phyloP scores from a whole-genome alignment of 37 sponge, comb jelly and placozoan genomes.

The Lycopodina hypogea region DNA sequence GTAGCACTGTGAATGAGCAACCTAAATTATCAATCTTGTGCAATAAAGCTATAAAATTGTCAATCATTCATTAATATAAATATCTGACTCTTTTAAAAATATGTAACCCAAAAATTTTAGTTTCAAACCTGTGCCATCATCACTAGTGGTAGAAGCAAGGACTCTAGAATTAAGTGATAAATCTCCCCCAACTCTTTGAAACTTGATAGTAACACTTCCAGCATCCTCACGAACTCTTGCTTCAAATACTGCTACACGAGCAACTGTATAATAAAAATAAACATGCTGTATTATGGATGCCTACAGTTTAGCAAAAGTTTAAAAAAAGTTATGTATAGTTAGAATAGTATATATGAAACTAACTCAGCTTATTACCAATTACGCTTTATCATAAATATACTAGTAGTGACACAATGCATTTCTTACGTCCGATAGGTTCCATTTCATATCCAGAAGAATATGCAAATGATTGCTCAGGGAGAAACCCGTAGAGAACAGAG shows the following conservation, averaged over 20 bases:
- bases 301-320: too few relatives aligned
- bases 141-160: not conserved
- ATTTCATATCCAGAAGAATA: conserved; percentile 41
- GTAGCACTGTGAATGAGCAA: too few relatives aligned
- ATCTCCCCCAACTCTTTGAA: conserved; percentile 18
- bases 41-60: too few relatives aligned
- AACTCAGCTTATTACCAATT: not conserved
- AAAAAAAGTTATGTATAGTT: too few relatives aligned
- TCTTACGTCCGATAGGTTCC: conserved; percentile 29
- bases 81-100: too few relatives aligned
- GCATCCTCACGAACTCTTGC: conserved; percentile 13
- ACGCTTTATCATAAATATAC: too few relatives aligned
- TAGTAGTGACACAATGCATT: not conserved
- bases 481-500: conserved; percentile 24
- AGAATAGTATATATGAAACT: too few relatives aligned
- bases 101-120: too few relatives aligned
- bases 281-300: too few relatives aligned
- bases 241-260: conserved; percentile 1
- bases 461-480: conserved; percentile 19
- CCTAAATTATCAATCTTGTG: too few relatives aligned
- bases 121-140: not conserved
- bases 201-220: conserved; percentile 3
- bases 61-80: too few relatives aligned
- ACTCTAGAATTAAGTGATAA: not conserved
- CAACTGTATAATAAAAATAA: conserved; percentile 1